Evolutionary conservation across 2,113 vertebrate genomes (phyloP).

Genomic region (Nothoprocta perdicaria): DNA sequence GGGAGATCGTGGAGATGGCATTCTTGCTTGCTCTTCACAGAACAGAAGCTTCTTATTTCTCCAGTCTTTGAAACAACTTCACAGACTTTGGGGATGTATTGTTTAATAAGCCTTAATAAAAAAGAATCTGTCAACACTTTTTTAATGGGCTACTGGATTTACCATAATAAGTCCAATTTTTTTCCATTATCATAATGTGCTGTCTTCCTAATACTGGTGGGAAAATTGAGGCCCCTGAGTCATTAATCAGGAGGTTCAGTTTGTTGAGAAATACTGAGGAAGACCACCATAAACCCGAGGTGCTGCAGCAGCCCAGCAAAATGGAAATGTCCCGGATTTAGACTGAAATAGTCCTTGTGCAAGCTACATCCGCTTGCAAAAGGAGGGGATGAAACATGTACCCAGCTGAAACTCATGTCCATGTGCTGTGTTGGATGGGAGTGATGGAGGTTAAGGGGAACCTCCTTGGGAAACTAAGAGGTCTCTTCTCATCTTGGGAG

Average conservation of each 20-base stretch:
- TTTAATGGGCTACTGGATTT: not conserved
- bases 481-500: too few species aligned
- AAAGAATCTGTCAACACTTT: not conserved
- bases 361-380: not conserved
- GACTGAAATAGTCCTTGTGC: not conserved
- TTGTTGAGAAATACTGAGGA: not conserved
- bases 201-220: not conserved
- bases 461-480: not conserved
- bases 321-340: not conserved
- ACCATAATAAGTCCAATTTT: not conserved
- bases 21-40: not conserved
- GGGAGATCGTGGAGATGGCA: not conserved
- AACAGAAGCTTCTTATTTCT: not conserved
- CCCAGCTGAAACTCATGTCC: not conserved
- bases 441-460: not conserved
- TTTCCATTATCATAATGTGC: rapidly evolving
- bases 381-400: not conserved
- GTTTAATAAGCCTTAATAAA: not conserved
- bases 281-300: not conserved
- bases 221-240: not conserved
- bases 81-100: not conserved
- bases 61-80: not conserved
- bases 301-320: not conserved
- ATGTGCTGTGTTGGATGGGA: not conserved
- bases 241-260: not conserved